Base-by-base conservation (phyloP, 2,113 vertebrate species). In the Empidonax traillii region DNA sequence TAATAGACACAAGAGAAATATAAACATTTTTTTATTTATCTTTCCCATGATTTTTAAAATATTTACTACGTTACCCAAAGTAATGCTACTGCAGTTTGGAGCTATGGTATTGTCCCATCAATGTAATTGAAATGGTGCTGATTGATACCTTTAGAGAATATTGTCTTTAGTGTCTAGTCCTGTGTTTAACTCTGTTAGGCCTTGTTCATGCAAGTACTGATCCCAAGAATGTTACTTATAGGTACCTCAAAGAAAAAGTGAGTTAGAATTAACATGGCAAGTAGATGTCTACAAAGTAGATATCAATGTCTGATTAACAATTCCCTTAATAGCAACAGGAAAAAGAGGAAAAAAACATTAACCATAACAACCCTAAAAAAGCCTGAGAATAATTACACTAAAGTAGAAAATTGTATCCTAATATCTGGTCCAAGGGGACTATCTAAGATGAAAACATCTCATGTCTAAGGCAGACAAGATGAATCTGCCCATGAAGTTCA, bases 201-300 rank as follows among this genome's bases (percentile, higher is more conserved):
- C 33, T 82, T 71, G 9, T 7, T 89, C 51, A 44, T 24, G 12
- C 8, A 6, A 76, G 19, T 25, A 41, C 8, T 27, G 35, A 33
- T 67, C n/a, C 43, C 53, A 78, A 71, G 18, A 25, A 61, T 21
- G 56, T 49, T 20, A 37, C 3, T 19, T 22, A 39, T 2, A 71
- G 7, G 7, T 33, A 44, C 14, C 63, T 28, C 43, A 58, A 85
- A 63, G 12, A 63, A 91, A 75, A 71, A 3, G 8, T 67, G 44
- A 74, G 0, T n/a, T 85, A 47, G 7, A 25, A 59, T 75, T 90
- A 74, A 39, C 0, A 1, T 0, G 1, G 19, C 55, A 78, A 58
- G 14, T 46, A 74, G 79, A 59, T 22, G 9, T 58, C 46, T 44
- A 17, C 16, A 44, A 47, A 78, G 15, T 20, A 71, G 61, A 58